Base-by-base conservation (phyloP, 2,888 invertebrate genomes). In the Orthosia gothica region DNA sequence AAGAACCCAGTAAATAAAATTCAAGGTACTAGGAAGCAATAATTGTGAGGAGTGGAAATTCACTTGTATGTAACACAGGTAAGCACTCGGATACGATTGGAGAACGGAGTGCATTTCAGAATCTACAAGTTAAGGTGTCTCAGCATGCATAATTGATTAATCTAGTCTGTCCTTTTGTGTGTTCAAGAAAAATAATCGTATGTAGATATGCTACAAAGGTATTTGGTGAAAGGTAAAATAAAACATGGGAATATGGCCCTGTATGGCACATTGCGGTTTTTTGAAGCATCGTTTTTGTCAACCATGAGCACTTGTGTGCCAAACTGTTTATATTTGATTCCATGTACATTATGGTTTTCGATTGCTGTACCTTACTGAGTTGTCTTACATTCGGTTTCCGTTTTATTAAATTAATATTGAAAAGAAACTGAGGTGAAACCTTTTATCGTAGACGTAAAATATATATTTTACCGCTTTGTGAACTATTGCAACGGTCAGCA, bases 121-220 rank as follows among this genome's bases (percentile, higher is more conserved):
- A 82, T 83, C 66, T 84, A 76, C 68, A 65, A 65, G 76, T 16
- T 81, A 83, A 85, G 81, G 77, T 74, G 74, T 75, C n/a, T n/a
- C n/a, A n/a, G 16, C 16, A 71, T 85, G 83, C 64, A 68, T 68
- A 70, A 74, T 70, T 66, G 66, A 76, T 80, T 54, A 58, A 80
- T 67, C n/a, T 23, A 3, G 49, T 67, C n/a, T 16, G 47, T 40
- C 18, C 16, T 62, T 57, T 74, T 59, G 61, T 81, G 15, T 57
- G 45, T 61, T 47, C n/a, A 57, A 45, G 23, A 64, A 69, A 68
- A 66, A 49, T 54, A 15, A 61, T 26, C 26, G 26, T 26, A 3
- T 26, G 3, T 26, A 4, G 26, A 26, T 26, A 26, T 26, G 3
- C 26, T 26, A 26, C 26, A 26, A 3, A 26, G 3, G 4, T 4